Base-by-base conservation (phyloP, 1,140 invertebrate species). In the Caenorhabditis tropicalis region DNA sequence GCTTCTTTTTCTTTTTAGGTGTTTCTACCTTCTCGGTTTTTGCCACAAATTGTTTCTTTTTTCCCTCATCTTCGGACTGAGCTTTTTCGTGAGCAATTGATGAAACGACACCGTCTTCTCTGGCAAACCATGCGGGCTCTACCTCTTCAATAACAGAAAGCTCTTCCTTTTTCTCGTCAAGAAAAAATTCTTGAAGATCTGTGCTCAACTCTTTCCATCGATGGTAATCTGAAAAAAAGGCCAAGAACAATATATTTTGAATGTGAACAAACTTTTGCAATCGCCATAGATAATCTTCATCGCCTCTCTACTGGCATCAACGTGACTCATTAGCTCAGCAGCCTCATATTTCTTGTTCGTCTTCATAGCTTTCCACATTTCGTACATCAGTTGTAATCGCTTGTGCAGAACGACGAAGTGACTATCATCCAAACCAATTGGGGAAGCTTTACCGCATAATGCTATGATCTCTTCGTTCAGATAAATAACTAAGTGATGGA, bases 1-100 rank as follows among this genome's bases (percentile, higher is more conserved):
- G 65, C 65, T 74, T 74, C 36, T 74, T 74, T 74, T 46, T 74
- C 36, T 74, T 74, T 74, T 74, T 74, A 74, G 36, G 65, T 1
- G 36, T 39, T 10, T 74, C 65, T 74, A 74, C 65, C 65, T 74
- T 74, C 36, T 74, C 65, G 36, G 65, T 46, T 10, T 43, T 74
- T 46, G 65, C n/a, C 36, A 74, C 36, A 21, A 74, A 74, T 31
- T 74, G 65, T 43, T 43, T 74, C 15, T 74, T 74, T 36, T 74
- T 74, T 46, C 65, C 65, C 24, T 74, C 65, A 16, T 74, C 65
- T 12, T 74, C 65, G 10, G 65, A 74, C 10, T 43, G 3, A 9
- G 65, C 65, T 46, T 74, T 74, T n/a, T 74, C 65, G 15, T 74
- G 65, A 46, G 65, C 65, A 31, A 74, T 33, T 74, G 65, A 74